Base-by-base conservation (phyloP, 2,113 vertebrate species). In the Amblyornis subalaris region DNA sequence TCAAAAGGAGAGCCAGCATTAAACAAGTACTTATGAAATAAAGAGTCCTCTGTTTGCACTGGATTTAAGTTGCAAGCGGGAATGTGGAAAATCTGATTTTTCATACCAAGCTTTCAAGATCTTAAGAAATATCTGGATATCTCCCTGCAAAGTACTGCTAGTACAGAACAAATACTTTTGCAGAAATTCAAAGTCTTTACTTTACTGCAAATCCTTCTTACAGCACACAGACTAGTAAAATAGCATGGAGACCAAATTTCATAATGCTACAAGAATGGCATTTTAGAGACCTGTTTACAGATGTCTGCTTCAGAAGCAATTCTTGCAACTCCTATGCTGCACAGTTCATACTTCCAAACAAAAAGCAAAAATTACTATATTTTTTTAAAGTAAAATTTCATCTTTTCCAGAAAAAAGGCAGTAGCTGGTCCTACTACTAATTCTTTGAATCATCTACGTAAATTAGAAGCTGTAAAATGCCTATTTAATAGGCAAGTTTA, bases 61-160 rank as follows among this genome's bases (percentile, higher is more conserved):
- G 93, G 95, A 94, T 89, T 95, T 89, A 70, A 95, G 64, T 60
- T 93, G 82, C 85, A 89, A 76, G 55, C 0, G 7, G 81, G 94
- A 97, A 95, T 96, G 93, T 91, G 93, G 93, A 96, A 95, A 95
- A 93, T 94, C 89, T 95, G 89, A 96, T 93, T 95, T 94, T 94
- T 96, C 89, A 94, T 95, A 89, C 75, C 67, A 60, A 33, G 64
- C 74, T 88, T 95, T 94, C 77, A 82, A 88, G 77, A 70, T 91
- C 87, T 89, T 79, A 93, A 94, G 71, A 93, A 95, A 94, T 95
- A 96, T 67, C 89, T 97, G 81, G 54, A 60, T 91, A 82, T 71
- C 33, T 91, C 74, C 12, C 78, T 89, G 58, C 54, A 82, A 92
- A 93, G 77, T 42, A 88, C 38, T 70, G 50, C 35, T 85, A 73